These are phyloP conservation scores for Notodonta ziczac DNA, from an alignment of 2,888 invertebrate species.

Conservation along the genomic window DNA sequence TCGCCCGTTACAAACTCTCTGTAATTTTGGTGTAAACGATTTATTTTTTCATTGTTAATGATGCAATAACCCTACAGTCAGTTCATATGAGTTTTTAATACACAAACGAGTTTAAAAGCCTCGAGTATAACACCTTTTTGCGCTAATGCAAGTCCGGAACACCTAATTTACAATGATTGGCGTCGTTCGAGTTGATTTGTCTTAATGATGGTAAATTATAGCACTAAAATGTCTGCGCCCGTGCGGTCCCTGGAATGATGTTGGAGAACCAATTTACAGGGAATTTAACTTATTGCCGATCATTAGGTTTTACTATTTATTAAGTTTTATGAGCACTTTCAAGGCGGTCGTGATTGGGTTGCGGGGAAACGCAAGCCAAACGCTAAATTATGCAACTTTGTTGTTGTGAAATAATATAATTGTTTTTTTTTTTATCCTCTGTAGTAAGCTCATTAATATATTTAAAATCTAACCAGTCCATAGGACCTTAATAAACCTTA, in stretches of 20 bases:
- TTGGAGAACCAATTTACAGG: constrained; percentile 46
- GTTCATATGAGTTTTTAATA: constrained; percentile 64
- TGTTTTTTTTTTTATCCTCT: constrained; percentile 11
- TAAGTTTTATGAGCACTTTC: constrained; percentile 27
- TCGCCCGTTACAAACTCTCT: constrained; percentile 32
- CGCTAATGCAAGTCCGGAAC: constrained; percentile 64
- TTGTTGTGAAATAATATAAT: background rate
- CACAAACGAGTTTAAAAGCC: constrained; percentile 48
- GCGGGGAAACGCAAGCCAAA: background rate
- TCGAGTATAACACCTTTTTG: constrained; percentile 76
- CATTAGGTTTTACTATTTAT: constrained; percentile 56
- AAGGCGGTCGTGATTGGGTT: background rate
- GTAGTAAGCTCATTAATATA: constrained; percentile 28
- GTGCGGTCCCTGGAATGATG: constrained; percentile 59
- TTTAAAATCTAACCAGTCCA: constrained; percentile 32
- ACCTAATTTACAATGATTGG: constrained; percentile 76
- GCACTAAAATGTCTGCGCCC: constrained; percentile 59
- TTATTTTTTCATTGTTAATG: constrained; percentile 59
- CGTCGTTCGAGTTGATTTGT: constrained; percentile 71
- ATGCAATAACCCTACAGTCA: constrained; percentile 46
- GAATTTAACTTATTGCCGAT: constrained; percentile 58
- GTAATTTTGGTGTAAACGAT: constrained; percentile 58
- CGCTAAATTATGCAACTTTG: background rate
- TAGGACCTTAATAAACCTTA: constrained; percentile 34
- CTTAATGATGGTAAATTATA: constrained; percentile 77